Evolutionary conservation across 1,140 invertebrate species (phyloP).

Genomic region (Sarcophaga peregrina): DNA sequence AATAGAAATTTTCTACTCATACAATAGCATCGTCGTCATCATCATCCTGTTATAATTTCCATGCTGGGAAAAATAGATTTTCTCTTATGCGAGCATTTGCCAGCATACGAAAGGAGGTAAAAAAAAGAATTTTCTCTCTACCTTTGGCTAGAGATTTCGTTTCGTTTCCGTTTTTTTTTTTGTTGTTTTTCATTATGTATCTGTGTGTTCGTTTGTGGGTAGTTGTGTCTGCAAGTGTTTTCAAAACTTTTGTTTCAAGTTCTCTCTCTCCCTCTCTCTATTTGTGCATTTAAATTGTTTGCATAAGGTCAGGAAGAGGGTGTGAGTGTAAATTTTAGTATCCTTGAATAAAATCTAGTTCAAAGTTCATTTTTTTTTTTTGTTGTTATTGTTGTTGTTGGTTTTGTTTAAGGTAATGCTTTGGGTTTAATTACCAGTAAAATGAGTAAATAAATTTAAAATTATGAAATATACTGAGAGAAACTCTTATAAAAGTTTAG

Average conservation of each 20-base stretch:
- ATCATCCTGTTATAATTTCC: background rate
- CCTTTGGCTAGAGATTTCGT: background rate
- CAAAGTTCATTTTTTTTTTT: background rate
- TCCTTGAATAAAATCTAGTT: constrained; percentile 15
- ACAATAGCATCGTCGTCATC: background rate
- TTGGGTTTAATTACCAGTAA: constrained; percentile 7
- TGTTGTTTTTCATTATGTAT: no score
- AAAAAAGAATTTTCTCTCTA: background rate
- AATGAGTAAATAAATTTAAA: background rate
- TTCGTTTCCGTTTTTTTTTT: no score
- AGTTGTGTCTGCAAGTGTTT: background rate
- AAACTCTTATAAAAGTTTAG: no score
- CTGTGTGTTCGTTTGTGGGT: background rate
- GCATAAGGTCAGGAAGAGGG: background rate
- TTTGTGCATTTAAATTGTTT: background rate
- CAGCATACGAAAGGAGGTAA: background rate
- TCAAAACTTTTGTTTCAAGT: background rate
- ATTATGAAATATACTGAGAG: background rate
- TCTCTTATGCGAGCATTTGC: background rate
- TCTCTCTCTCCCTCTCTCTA: background rate
- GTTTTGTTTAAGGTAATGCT: background rate
- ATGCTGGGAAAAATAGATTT: background rate
- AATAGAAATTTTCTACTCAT: background rate
- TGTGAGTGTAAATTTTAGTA: constrained; percentile 5
- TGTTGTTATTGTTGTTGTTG: background rate